Conservation (phyloP, 2,888 invertebrate genomes). For the Mayetiola destructor region DNA sequence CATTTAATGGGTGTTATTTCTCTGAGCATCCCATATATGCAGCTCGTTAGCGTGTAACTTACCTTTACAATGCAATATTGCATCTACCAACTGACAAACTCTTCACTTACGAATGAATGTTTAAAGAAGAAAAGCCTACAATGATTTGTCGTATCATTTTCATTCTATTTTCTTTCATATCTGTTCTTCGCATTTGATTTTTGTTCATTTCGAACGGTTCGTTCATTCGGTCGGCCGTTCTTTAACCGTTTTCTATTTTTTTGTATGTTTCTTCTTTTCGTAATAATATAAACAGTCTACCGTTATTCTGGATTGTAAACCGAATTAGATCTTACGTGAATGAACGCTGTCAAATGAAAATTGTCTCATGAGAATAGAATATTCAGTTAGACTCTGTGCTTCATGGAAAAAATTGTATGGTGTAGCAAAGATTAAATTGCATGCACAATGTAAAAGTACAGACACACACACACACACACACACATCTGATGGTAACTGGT, state of each 20-base stretch:
- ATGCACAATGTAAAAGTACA: not conserved
- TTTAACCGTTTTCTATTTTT: not conserved
- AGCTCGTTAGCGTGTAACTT: not conserved
- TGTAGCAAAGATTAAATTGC: too few species aligned
- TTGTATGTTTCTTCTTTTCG: not conserved
- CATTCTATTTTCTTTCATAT: too few species aligned
- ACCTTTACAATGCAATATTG: not conserved
- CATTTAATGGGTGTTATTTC: too few species aligned
- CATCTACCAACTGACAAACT: not conserved
- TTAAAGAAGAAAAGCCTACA: not conserved
- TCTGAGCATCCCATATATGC: not conserved
- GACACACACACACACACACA: too few species aligned
- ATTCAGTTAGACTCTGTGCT: too few species aligned
- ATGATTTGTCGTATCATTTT: slow-evolving; percentile 2
- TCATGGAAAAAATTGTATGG: too few species aligned
- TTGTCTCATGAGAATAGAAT: too few species aligned
- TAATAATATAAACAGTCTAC: not conserved
- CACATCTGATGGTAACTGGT: too few species aligned
- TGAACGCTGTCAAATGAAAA: too few species aligned
- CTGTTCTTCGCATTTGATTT: not conserved
- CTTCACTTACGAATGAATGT: not conserved
- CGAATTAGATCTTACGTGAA: not conserved
- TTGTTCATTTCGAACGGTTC: not conserved
- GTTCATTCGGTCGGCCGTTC: not conserved
- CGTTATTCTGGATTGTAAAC: not conserved